phyloP scores from a whole-genome alignment of 2,797 vertebrate species.

The Echeneis naucrates region DNA sequence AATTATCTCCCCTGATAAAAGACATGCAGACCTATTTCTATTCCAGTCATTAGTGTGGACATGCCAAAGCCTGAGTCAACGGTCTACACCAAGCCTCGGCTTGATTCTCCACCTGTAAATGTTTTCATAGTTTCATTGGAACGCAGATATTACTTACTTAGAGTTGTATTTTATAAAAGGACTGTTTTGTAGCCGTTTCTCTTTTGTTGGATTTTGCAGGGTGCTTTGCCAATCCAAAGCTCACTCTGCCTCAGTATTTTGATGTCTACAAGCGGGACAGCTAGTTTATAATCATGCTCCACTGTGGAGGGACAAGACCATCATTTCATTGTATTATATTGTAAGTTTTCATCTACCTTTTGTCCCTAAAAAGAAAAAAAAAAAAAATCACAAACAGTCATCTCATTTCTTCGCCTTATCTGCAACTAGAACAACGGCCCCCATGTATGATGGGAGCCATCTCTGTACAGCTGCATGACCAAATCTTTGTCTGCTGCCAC shows the following conservation, averaged over 20 bases:
- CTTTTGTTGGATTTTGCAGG: background rate
- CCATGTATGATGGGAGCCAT: background rate
- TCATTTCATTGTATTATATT: background rate
- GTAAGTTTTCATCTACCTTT: too few relatives aligned
- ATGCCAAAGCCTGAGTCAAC: conserved; percentile 54
- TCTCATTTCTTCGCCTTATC: conserved; percentile 64
- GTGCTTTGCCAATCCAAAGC: background rate
- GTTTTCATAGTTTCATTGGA: conserved; percentile 31
- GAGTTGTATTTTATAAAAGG: background rate
- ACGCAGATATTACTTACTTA: conserved; percentile 3
- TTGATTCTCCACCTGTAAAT: conserved; percentile 53
- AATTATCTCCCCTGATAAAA: conserved; percentile 78
- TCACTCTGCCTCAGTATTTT: background rate
- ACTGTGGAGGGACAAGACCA: background rate
- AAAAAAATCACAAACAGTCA: conserved; percentile 43
- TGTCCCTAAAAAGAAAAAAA: too few relatives aligned
- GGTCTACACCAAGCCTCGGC: conserved; percentile 26
- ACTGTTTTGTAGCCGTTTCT: background rate
- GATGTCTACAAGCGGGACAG: background rate
- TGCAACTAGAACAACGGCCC: conserved; percentile 23
- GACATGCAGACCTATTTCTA: conserved; percentile 69
- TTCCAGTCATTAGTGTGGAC: conserved; percentile 65
- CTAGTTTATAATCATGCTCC: background rate
- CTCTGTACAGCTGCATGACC: conserved; percentile 10
- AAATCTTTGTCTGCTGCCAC: conserved; percentile 6